Base-by-base conservation (phyloP, 2,797 vertebrate species). In the Pterois miles region DNA sequence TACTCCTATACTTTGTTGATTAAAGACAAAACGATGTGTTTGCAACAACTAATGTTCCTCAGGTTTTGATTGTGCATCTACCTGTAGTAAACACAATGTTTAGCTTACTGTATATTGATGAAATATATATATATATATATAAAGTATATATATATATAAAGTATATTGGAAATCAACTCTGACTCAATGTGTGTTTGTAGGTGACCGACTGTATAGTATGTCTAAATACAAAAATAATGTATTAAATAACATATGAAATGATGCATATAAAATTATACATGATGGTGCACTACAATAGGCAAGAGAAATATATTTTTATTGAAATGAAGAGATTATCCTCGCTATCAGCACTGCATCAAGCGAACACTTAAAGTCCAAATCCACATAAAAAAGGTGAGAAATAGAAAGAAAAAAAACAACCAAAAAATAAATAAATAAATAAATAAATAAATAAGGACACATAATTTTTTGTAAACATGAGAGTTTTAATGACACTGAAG, bases 401-500 rank as follows among this genome's bases (percentile, higher is more conserved):
- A 57, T 50, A 22, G 16, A 50, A 50, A 2, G 46, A 67, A 14
- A 56, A 22, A n/a, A 0, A n/a, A 40, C n/a, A n/a, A n/a, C n/a
- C n/a, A n/a, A n/a, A n/a, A n/a, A n/a, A n/a, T n/a, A n/a, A n/a
- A n/a, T n/a, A n/a, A n/a, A n/a, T n/a, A n/a, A n/a, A n/a, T n/a
- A n/a, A n/a, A n/a, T n/a, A n/a, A n/a, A n/a, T n/a, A 70, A 48
- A 25, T 36, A 71, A 63, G 14, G 50, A 58, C 13, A 73, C 6
- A 25, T 6, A 12, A 72, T 66, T 7, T 59, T 65, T 10, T 66
- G 31, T 29, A 46, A 57, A 64, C 12, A 4, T 46, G 5, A n/a
- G 33, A 72, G 33, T 60, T 89, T 84, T 82, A 85, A 76, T 86
- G 52, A 80, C 13, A 74, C 2, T 36, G 14, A 79, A 72, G 50